Evolutionary conservation across 1,140 invertebrate species (phyloP).

Genomic region (Aphelinus certus): DNA sequence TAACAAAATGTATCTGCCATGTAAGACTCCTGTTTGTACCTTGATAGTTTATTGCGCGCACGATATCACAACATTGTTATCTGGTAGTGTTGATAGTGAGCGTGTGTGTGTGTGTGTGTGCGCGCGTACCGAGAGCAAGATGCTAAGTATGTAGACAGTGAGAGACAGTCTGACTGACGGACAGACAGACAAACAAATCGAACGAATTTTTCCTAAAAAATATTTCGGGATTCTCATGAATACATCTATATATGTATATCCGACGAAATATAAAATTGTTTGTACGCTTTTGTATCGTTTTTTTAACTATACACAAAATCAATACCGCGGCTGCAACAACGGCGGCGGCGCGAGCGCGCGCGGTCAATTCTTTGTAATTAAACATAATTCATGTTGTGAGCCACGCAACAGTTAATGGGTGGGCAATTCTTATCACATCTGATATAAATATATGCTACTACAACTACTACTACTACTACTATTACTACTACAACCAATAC

Average conservation of each 20-base stretch:
- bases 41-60: slow-evolving; percentile 51
- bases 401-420: too few species aligned
- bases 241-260: background rate
- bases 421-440: too few species aligned
- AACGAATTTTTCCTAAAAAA: slow-evolving; percentile 18
- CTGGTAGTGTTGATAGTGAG: slow-evolving; percentile 38
- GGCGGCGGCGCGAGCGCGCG: too few species aligned
- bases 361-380: too few species aligned
- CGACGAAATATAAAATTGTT: slow-evolving; percentile 16
- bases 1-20: slow-evolving; percentile 47
- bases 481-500: too few species aligned
- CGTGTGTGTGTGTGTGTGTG: slow-evolving; percentile 14
- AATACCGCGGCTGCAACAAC: slow-evolving; percentile 4
- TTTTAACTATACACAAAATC: slow-evolving; percentile 38
- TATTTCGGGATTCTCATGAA: slow-evolving; percentile 1
- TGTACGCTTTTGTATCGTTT: slow-evolving; percentile 31
- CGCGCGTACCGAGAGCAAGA: too few species aligned
- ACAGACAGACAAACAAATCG: slow-evolving; percentile 4
- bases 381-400: too few species aligned
- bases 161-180: background rate
- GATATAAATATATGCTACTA: too few species aligned
- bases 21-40: slow-evolving; percentile 56
- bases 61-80: slow-evolving; percentile 35
- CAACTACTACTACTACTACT: too few species aligned
- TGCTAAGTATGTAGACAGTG: too few species aligned